Conservation (phyloP, 2,888 invertebrate genomes). For the Eustalomyia histrio region DNA sequence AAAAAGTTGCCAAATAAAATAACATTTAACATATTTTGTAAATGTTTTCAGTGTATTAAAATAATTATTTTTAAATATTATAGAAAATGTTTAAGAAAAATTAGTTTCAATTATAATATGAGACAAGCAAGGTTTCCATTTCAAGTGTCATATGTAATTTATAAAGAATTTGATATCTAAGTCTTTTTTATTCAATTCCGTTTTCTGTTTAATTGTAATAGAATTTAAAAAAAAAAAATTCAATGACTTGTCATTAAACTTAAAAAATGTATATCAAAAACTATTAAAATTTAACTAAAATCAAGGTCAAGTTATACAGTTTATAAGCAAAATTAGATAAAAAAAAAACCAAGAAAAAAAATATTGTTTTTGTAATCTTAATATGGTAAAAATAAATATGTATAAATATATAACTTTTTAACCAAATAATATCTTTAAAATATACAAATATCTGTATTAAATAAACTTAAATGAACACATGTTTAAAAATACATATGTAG, state of each 20-base stretch:
- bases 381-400: constrained; percentile 1
- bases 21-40: no score
- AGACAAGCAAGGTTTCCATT: constrained; percentile 45
- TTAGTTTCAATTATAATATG: constrained; percentile 22
- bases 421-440: neutral
- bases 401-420: neutral
- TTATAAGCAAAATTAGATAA: neutral
- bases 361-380: neutral
- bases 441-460: neutral
- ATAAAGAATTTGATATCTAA: constrained; percentile 55
- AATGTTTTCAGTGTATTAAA: neutral
- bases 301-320: constrained; percentile 7
- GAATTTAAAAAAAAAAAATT: constrained; percentile 42
- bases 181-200: constrained; percentile 37
- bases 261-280: constrained; percentile 9
- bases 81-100: neutral
- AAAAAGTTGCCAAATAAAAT: no score
- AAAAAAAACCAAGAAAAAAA: neutral
- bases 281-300: constrained; percentile 33
- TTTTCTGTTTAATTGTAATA: constrained; percentile 39
- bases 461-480: neutral
- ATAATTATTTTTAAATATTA: neutral
- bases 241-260: constrained; percentile 57
- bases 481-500: constrained; percentile 10
- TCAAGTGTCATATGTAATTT: constrained; percentile 54